These are phyloP conservation scores for Trissolcus brochymenae DNA, from an alignment of 2,888 invertebrate species.

Conservation along the genomic window DNA sequence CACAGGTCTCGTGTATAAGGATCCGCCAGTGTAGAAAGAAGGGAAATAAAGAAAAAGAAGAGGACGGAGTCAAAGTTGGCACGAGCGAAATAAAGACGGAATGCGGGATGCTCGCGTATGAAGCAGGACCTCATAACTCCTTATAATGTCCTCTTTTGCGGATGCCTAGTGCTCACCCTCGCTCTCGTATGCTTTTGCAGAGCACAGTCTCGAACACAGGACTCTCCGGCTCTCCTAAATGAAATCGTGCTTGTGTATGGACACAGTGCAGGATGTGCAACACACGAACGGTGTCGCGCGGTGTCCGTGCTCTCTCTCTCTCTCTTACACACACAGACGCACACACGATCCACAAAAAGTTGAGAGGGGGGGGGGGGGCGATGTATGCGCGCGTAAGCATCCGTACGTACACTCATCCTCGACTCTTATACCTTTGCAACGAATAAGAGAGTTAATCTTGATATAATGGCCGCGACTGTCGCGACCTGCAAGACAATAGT, in stretches of 20 bases:
- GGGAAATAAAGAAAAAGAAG: constrained; percentile 62
- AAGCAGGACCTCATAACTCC: constrained; percentile 76
- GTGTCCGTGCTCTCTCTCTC: constrained; percentile 4
- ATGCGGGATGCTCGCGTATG: constrained; percentile 73
- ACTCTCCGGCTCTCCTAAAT: constrained; percentile 34
- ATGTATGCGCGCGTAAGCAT: constrained; percentile 45
- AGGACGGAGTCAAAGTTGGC: constrained; percentile 53
- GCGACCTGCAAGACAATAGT: constrained; percentile 75
- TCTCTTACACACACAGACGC: constrained; percentile 10
- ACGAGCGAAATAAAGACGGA: constrained; percentile 61
- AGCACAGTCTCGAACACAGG: constrained; percentile 60
- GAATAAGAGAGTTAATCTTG: constrained; percentile 75
- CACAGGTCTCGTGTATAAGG: constrained; percentile 74
- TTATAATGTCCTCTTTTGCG: constrained; percentile 76
- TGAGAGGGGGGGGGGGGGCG: constrained; percentile 21
- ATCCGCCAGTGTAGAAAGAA: constrained; percentile 63
- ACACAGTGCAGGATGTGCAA: constrained; percentile 46
- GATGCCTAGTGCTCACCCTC: constrained; percentile 75
- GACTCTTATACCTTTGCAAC: constrained; percentile 60
- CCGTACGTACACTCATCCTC: constrained; percentile 58
- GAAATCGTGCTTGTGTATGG: constrained; percentile 53
- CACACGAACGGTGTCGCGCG: constrained; percentile 24
- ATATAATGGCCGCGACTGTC: constrained; percentile 76
- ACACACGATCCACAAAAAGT: constrained; percentile 24
- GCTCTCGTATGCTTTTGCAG: constrained; percentile 67